These are phyloP conservation scores for Lonchura striata DNA, from an alignment of 2,113 vertebrate species.

Conservation along the genomic window DNA sequence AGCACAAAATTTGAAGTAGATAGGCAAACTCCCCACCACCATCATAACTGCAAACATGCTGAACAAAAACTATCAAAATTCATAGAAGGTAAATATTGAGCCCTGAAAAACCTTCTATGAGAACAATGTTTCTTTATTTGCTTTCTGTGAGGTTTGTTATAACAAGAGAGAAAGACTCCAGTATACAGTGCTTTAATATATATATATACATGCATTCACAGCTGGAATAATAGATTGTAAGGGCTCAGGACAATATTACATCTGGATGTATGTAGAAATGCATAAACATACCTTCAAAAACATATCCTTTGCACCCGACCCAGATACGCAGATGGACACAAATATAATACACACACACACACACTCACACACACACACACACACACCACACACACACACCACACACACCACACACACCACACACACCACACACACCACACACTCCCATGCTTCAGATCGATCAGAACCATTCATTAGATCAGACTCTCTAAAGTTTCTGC, in stretches of 20 bases:
- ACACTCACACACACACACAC: too few species aligned
- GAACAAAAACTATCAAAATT: conserved; percentile 39
- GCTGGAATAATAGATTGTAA: conserved; percentile 39
- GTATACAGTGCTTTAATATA: conserved; percentile 9
- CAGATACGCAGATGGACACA: not conserved
- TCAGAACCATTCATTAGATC: not conserved
- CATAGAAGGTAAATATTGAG: conserved; percentile 48
- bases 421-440: too few species aligned
- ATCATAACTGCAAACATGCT: not conserved
- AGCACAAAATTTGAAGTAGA: not conserved
- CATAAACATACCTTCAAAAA: conserved; percentile 16
- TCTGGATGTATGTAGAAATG: conserved; percentile 6
- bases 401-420: too few species aligned
- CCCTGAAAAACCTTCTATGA: not conserved
- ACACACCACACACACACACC: too few species aligned
- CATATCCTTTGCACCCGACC: not conserved
- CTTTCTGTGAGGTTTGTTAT: not conserved
- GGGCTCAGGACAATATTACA: not conserved
- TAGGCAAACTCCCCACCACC: not conserved
- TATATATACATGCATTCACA: not conserved
- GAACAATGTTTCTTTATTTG: conserved; percentile 61
- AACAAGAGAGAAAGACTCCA: conserved; percentile 13
- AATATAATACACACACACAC: too few species aligned
- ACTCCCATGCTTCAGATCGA: not conserved
- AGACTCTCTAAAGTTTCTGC: conserved; percentile 26